phyloP scores from a whole-genome alignment of 2,797 vertebrate species.

The Chelon labrosus region DNA sequence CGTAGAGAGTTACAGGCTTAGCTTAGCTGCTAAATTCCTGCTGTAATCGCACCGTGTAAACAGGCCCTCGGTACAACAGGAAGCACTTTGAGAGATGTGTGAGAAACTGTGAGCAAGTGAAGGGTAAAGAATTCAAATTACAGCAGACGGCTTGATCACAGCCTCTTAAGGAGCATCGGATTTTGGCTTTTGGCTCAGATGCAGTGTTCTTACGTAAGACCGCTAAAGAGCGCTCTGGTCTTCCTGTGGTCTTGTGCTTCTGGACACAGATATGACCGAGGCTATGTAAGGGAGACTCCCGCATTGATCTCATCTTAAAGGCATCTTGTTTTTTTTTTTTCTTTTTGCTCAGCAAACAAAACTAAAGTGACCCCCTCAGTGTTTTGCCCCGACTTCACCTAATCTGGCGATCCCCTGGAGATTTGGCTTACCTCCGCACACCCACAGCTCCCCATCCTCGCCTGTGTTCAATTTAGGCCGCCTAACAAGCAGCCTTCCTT shows the following conservation, averaged over 20 bases:
- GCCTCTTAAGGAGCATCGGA: constrained; percentile 28
- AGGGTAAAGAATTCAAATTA: constrained; percentile 14
- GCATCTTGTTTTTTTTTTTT: constrained; percentile 38
- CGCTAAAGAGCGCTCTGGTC: constrained; percentile 22
- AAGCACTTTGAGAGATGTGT: constrained; percentile 38
- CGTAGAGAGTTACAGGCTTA: background rate
- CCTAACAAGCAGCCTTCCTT: constrained; percentile 49
- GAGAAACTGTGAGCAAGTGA: constrained; percentile 13
- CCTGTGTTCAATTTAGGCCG: constrained; percentile 24
- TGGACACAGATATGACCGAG: constrained; percentile 25
- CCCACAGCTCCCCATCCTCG: constrained; percentile 13
- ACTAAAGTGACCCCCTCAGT: constrained; percentile 21
- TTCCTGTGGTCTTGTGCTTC: constrained; percentile 48
- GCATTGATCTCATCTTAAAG: constrained; percentile 61
- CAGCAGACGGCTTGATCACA: constrained; percentile 27
- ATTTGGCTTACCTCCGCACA: constrained; percentile 39
- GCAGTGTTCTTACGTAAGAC: constrained; percentile 54
- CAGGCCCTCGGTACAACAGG: constrained; percentile 22
- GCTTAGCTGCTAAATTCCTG: constrained; percentile 7
- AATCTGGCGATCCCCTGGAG: constrained; percentile 52
- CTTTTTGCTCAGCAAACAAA: constrained; percentile 19
- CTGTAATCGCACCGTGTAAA: constrained; percentile 41
- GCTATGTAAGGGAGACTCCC: constrained; percentile 61
- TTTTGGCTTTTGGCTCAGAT: constrained; percentile 35
- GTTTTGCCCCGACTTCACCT: constrained; percentile 56